Evolutionary conservation across 2,797 vertebrate genomes (phyloP), one percentile per base, ranked within the genome.

Genomic region (Graptemys geographica): DNA sequence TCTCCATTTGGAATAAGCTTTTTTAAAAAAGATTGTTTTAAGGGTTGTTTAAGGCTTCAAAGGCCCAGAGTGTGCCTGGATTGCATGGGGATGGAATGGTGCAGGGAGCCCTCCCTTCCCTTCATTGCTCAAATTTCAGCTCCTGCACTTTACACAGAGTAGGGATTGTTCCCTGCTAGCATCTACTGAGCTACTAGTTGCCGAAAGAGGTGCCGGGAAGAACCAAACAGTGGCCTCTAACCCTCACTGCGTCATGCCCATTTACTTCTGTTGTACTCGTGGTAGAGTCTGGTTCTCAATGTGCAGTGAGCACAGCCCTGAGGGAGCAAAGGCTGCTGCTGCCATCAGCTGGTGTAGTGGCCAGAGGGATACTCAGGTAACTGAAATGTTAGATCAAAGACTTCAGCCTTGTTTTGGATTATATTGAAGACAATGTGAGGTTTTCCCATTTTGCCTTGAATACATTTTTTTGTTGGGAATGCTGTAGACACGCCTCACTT

Each of bases 401-500:
- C 21, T 25, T 3, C 81, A 84, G 74, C 25, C 31, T 49, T 80
- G 76, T 41, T n/a, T 44, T 53, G 57, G n/a, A 65, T 52, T 25
- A 4, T 23, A 59, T 62, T 90, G 79, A 52, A 93, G 93, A 16
- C 62, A 92, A 18, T 41, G 18, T 31, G 51, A 18, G 28, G 19
- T 82, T 44, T 82, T 31, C 18, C 55, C 16, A 8, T 15, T 62
- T 44, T 90, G 21, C 47, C 3, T 59, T 52, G 11, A 0, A 0
- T 8, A 28, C 33, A n/a, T 49, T 81, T 18, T 1, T 11, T 88
- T 25, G 33, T 31, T n/a, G 52, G 62, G 51, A 85, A 80, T 88
- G 31, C 23, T 51, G 49, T 11, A 37, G 9, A 59, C 0, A 1
- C 8, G 53, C 6, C 62, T 51, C 11, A 44, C n/a, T 65, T 33